These are phyloP conservation scores for Boloria selene DNA, from an alignment of 2,888 invertebrate species.

Conservation along the genomic window DNA sequence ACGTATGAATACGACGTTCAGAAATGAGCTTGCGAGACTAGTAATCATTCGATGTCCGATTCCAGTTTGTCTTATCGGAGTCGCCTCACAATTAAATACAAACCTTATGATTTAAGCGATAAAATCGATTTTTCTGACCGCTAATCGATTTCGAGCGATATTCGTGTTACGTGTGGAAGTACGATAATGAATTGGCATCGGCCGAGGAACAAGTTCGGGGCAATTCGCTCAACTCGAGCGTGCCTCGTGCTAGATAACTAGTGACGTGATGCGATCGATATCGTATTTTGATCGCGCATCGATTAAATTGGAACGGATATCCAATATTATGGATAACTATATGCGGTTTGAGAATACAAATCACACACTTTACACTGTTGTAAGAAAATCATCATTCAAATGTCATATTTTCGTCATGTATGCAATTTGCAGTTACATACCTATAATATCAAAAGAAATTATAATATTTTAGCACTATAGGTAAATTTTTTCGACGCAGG, in stretches of 20 bases:
- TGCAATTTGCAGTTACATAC: slow-evolving; percentile 2
- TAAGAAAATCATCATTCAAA: background rate
- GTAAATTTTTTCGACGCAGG: too few species aligned
- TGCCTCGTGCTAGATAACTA: slow-evolving; percentile 52
- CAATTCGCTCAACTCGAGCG: slow-evolving; percentile 61
- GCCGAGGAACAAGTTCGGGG: slow-evolving; percentile 69
- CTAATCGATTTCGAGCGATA: slow-evolving; percentile 49
- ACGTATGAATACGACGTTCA: slow-evolving; percentile 64
- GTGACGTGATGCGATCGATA: slow-evolving; percentile 45
- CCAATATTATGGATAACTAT: slow-evolving; percentile 6
- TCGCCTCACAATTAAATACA: slow-evolving; percentile 43
- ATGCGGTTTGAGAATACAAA: slow-evolving; percentile 31
- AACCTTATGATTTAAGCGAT: slow-evolving; percentile 38
- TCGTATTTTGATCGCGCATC: slow-evolving; percentile 35
- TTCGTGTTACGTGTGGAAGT: slow-evolving; percentile 69
- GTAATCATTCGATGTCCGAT: slow-evolving; percentile 78
- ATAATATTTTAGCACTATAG: too few species aligned
- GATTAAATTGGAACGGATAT: slow-evolving; percentile 33
- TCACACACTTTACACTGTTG: slow-evolving; percentile 1
- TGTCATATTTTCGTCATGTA: background rate
- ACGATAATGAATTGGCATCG: slow-evolving; percentile 77
- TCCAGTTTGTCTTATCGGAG: slow-evolving; percentile 70
- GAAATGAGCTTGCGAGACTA: slow-evolving; percentile 65
- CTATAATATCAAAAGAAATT: too few species aligned
- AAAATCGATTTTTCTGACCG: slow-evolving; percentile 44